Evolutionary conservation across 2,113 vertebrate species (phyloP).

Genomic region (Corydoras maculifer): DNA sequence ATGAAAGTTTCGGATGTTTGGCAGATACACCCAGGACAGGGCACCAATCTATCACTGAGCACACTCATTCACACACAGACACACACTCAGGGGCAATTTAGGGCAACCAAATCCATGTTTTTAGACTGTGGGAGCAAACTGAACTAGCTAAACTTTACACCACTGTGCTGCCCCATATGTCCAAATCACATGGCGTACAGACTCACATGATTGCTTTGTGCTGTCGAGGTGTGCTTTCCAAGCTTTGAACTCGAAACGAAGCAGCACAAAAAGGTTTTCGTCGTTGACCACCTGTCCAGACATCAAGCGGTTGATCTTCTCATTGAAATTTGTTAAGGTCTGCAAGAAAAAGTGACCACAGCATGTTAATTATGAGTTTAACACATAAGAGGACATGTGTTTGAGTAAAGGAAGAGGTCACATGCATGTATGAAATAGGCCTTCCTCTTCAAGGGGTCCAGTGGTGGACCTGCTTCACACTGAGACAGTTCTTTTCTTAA

Average conservation of each 20-base stretch:
- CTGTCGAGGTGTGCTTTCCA: constrained; percentile 20
- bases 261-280: neutral
- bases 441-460: constrained; percentile 22
- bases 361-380: neutral
- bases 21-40: too few relatives aligned
- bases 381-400: neutral
- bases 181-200: neutral
- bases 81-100: too few relatives aligned
- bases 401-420: neutral
- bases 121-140: too few relatives aligned
- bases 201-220: constrained; percentile 19
- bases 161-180: too few relatives aligned
- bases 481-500: constrained; percentile 13
- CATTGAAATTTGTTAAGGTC: constrained; percentile 16
- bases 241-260: constrained; percentile 11
- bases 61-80: too few relatives aligned
- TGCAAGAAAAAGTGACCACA: neutral
- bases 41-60: too few relatives aligned
- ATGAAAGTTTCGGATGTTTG: too few relatives aligned
- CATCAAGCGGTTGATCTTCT: neutral
- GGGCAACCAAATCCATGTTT: too few relatives aligned
- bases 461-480: constrained; percentile 22
- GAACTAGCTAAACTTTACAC: too few relatives aligned
- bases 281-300: neutral
- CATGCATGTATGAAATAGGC: constrained; percentile 22